Percentiles rank a stretch among this genome's conserved stretches.
These are phyloP conservation scores for Halocynthia aurantium DNA, from an alignment of 23 tunicate genomes.

Conservation along the genomic window DNA sequence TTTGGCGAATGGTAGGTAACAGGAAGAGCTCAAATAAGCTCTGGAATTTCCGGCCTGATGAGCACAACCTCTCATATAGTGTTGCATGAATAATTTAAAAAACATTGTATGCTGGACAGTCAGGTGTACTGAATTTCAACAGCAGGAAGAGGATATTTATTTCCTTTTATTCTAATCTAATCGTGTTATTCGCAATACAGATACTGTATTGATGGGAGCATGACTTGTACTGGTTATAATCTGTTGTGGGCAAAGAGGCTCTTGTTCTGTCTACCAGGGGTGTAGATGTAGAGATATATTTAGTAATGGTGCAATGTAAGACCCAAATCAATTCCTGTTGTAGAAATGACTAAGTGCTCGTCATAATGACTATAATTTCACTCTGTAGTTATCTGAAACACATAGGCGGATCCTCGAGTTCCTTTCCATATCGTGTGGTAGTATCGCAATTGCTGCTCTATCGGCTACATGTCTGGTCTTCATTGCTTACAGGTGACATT, in stretches of 20 bases:
- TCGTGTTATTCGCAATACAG: no score
- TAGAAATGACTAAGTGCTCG: not conserved
- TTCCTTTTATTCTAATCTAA: no score
- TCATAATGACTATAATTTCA: not conserved
- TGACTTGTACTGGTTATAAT: not conserved
- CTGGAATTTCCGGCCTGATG: no score
- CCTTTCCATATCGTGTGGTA: slow-evolving; percentile 42
- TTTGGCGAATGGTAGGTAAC: no score
- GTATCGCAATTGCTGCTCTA: slow-evolving; percentile 40
- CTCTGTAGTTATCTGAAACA: slow-evolving; percentile 27
- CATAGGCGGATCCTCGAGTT: slow-evolving; percentile 37
- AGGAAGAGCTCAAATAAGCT: no score
- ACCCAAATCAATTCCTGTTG: not conserved
- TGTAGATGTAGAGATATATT: not conserved
- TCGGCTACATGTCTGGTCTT: slow-evolving; percentile 50
- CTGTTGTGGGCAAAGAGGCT: not conserved
- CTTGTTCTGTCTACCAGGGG: not conserved
- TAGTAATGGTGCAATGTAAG: not conserved
- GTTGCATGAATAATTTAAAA: no score
- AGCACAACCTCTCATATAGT: no score
- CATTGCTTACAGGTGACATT: slow-evolving; percentile 29
- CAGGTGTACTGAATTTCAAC: no score
- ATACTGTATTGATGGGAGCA: slow-evolving; percentile 9
- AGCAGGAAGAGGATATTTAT: no score
- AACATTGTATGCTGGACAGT: no score